A percentile compares a stretch with the other conserved stretches of the same genome.
Evolutionary conservation across 2,113 vertebrate species (phyloP).

Genomic region (Thamnophis sirtalis): DNA sequence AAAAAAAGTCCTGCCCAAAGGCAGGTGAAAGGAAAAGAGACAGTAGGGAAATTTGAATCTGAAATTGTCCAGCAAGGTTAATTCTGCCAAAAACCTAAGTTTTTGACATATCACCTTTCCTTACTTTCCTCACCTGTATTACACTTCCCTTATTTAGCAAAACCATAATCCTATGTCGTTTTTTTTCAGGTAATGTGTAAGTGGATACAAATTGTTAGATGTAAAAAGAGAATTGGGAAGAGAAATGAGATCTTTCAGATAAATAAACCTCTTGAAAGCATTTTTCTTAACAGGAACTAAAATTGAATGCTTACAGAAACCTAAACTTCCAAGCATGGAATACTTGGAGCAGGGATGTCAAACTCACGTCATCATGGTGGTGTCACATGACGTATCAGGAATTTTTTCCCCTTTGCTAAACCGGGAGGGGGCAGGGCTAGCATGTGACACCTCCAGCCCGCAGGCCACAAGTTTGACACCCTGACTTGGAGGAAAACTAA

Average conservation of each 20-base stretch:
- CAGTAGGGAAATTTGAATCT: no score
- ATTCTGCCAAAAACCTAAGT: background rate
- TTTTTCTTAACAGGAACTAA: background rate
- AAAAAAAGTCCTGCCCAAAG: background rate
- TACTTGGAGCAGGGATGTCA: no score
- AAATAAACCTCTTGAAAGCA: background rate
- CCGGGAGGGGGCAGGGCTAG: no score
- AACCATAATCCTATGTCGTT: background rate
- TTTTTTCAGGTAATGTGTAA: background rate
- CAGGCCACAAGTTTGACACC: no score
- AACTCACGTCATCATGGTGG: no score
- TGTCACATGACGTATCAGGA: no score
- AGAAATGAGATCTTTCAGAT: background rate
- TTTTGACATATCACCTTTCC: background rate
- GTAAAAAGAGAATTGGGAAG: background rate
- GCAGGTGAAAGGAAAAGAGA: no score
- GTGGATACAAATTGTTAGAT: background rate
- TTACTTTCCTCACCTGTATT: background rate
- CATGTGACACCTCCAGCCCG: no score
- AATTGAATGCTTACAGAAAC: background rate
- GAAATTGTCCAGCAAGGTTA: background rate
- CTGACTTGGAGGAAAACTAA: no score
- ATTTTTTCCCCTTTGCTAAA: no score
- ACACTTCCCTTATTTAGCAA: background rate
- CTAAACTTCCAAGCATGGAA: background rate